Conservation (phyloP, 2,888 invertebrate genomes). For the Epinotia bilunana region DNA sequence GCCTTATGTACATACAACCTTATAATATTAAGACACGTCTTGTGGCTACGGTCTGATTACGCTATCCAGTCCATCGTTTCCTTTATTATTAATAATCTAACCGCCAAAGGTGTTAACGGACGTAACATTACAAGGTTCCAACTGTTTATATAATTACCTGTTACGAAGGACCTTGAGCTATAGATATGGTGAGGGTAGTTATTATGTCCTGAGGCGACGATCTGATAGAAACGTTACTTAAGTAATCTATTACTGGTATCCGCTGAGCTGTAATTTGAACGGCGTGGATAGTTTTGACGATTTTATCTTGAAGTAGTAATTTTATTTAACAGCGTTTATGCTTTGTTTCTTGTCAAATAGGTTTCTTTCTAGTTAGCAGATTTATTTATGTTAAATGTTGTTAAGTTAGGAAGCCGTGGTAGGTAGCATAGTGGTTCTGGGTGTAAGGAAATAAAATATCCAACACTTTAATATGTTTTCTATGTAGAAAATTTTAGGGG, state of each 20-base stretch:
- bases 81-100: constrained; percentile 42
- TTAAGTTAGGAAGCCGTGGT: no score
- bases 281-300: constrained; percentile 11
- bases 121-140: constrained; percentile 12
- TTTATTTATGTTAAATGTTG: no score
- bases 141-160: constrained; percentile 9
- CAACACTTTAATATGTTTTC: no score
- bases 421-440: no score
- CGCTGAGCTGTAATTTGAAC: constrained; percentile 4
- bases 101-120: constrained; percentile 43
- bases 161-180: constrained; percentile 15
- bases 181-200: constrained; percentile 23
- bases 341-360: not conserved
- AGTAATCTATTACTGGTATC: constrained; percentile 37
- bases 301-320: constrained; percentile 4
- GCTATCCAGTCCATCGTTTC: constrained; percentile 34
- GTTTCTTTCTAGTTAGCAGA: no score
- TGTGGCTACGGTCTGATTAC: constrained; percentile 40
- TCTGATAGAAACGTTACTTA: constrained; percentile 41
- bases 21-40: not conserved
- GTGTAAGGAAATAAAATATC: no score
- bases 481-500: no score
- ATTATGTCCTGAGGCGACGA: constrained; percentile 26
- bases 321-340: not conserved
- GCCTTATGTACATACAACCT: not conserved